Conservation (phyloP, 2,888 invertebrate genomes). For the Microplitis manilae region DNA sequence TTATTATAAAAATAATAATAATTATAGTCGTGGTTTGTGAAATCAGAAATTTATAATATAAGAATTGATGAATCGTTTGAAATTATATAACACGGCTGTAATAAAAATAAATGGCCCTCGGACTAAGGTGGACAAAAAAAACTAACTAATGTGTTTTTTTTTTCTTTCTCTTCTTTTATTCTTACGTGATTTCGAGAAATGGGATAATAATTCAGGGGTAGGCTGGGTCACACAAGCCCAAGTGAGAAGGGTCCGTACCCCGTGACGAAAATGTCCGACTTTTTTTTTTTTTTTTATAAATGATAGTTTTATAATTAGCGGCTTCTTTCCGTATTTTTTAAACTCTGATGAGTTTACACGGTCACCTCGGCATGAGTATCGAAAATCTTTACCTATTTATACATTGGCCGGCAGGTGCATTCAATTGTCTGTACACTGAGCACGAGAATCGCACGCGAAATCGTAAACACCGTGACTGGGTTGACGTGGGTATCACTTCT, state of each 20-base stretch:
- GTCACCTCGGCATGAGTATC: conserved; percentile 44
- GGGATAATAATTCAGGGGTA: conserved; percentile 19
- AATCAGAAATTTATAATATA: too few relatives aligned
- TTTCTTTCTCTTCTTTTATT: neutral
- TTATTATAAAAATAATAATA: too few relatives aligned
- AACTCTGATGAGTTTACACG: conserved; percentile 19
- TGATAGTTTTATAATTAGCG: conserved; percentile 69
- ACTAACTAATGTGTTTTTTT: neutral
- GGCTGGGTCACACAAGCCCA: neutral
- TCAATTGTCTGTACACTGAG: conserved; percentile 58
- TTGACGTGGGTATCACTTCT: conserved; percentile 50
- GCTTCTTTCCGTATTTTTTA: conserved; percentile 55
- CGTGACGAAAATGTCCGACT: conserved; percentile 38
- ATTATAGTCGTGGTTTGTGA: too few relatives aligned
- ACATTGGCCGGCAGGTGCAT: conserved; percentile 54
- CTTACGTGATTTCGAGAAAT: neutral
- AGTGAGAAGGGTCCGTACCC: conserved; percentile 20
- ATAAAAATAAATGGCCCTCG: neutral
- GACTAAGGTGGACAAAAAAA: neutral
- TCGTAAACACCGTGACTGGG: conserved; percentile 58
- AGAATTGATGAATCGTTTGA: too few relatives aligned
- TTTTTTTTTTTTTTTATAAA: conserved; percentile 61
- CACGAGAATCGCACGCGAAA: conserved; percentile 50
- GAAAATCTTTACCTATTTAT: conserved; percentile 30
- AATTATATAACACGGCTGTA: neutral